Conservation (phyloP, 2,888 invertebrate genomes). For the Agrotis clavis region DNA sequence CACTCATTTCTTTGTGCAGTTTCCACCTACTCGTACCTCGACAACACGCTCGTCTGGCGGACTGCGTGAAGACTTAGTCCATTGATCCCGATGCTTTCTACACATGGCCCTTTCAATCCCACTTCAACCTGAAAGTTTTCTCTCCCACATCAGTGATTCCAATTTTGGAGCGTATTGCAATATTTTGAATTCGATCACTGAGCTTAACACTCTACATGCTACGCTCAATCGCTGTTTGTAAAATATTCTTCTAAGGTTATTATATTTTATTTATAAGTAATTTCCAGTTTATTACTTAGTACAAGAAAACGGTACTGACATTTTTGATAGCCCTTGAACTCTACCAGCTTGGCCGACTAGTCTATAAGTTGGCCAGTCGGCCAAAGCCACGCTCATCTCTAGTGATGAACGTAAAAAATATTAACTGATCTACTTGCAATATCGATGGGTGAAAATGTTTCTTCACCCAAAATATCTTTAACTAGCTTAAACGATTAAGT, state of each 20-base stretch:
- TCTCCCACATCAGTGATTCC: neutral
- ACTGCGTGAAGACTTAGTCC: neutral
- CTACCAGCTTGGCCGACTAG: too few relatives aligned
- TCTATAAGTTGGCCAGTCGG: too few relatives aligned
- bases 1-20: too few relatives aligned
- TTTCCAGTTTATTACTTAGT: too few relatives aligned
- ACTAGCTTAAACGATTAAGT: neutral
- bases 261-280: too few relatives aligned
- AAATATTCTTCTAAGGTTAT: too few relatives aligned
- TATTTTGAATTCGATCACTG: too few relatives aligned
- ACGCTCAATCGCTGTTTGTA: too few relatives aligned
- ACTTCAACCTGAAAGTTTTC: neutral
- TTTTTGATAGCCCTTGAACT: too few relatives aligned
- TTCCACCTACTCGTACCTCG: neutral
- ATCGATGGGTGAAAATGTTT: conserved; percentile 17
- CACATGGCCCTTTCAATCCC: neutral
- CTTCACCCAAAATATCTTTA: neutral
- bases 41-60: neutral
- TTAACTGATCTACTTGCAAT: conserved; percentile 16
- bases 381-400: too few relatives aligned
- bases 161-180: neutral
- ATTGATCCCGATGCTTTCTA: neutral
- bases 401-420: conserved; percentile 19
- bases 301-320: too few relatives aligned
- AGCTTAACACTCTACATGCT: too few relatives aligned